Conservation (phyloP, 1,140 invertebrate species). For the Drosophila sturtevanti region DNA sequence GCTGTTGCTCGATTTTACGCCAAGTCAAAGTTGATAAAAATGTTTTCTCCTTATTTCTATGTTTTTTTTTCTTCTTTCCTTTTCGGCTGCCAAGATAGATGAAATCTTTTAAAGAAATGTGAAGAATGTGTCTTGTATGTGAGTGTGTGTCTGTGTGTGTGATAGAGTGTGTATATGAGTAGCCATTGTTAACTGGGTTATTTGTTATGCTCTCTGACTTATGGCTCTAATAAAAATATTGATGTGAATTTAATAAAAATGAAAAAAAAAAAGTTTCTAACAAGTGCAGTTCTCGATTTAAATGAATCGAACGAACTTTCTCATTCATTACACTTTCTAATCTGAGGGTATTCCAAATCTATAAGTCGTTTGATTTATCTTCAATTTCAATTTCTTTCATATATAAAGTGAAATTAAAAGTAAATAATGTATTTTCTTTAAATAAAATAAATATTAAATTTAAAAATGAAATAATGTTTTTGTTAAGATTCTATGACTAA, state of each 20-base stretch:
- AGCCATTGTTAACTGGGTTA: conserved; percentile 14
- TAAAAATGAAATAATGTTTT: too few relatives aligned
- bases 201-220: conserved; percentile 43
- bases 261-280: neutral
- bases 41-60: conserved; percentile 38
- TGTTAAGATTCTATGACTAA: too few relatives aligned
- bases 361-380: too few relatives aligned
- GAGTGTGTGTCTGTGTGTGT: conserved; percentile 6
- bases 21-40: conserved; percentile 61
- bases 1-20: conserved; percentile 39
- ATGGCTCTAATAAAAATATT: conserved; percentile 29
- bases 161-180: conserved; percentile 12
- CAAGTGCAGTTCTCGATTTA: neutral
- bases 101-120: conserved; percentile 24
- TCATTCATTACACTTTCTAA: too few relatives aligned
- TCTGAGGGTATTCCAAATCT: too few relatives aligned
- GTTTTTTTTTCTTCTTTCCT: neutral
- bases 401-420: too few relatives aligned
- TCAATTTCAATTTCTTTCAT: neutral
- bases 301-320: neutral
- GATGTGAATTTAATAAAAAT: conserved; percentile 21
- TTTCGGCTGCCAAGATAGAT: conserved; percentile 22
- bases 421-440: too few relatives aligned
- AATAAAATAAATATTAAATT: too few relatives aligned
- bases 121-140: neutral